phyloP scores from a whole-genome alignment of 2,113 vertebrate genomes.

The Collichthys lucidus region DNA sequence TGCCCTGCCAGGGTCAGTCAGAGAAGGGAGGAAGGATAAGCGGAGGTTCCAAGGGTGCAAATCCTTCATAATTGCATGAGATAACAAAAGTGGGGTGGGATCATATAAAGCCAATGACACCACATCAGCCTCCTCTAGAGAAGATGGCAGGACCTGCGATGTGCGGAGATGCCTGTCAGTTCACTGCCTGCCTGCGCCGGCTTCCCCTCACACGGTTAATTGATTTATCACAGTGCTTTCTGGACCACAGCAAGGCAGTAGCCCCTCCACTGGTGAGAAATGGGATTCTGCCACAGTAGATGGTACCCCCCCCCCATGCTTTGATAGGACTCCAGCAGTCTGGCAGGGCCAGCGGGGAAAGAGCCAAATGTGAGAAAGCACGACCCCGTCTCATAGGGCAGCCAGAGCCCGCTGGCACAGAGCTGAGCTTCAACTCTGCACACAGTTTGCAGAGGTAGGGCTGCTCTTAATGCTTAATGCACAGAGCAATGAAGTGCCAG shows the following conservation, averaged over 20 bases:
- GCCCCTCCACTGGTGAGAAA: constrained; percentile 76
- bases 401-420: constrained; percentile 34
- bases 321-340: constrained; percentile 62
- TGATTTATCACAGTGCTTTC: constrained; percentile 80
- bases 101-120: constrained; percentile 58
- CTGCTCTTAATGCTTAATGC: background rate
- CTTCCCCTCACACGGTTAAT: constrained; percentile 60
- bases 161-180: constrained; percentile 72
- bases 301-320: constrained; percentile 37
- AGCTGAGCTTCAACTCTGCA: background rate
- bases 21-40: constrained; percentile 11
- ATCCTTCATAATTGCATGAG: constrained; percentile 32
- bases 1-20: constrained; percentile 55
- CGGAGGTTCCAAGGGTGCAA: constrained; percentile 55
- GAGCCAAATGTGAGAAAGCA: constrained; percentile 38
- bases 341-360: constrained; percentile 17
- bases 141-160: constrained; percentile 63
- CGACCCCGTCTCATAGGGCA: constrained; percentile 51
- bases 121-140: constrained; percentile 67
- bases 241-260: constrained; percentile 48
- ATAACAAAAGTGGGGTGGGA: constrained; percentile 48
- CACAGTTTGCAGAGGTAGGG: constrained; percentile 2
- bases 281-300: constrained; percentile 37
- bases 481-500: background rate
- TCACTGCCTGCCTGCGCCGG: constrained; percentile 44